Percentiles rank a stretch among this genome's conserved stretches.
phyloP scores from a whole-genome alignment of 2,113 vertebrate species.

The Tragulus kanchil region DNA sequence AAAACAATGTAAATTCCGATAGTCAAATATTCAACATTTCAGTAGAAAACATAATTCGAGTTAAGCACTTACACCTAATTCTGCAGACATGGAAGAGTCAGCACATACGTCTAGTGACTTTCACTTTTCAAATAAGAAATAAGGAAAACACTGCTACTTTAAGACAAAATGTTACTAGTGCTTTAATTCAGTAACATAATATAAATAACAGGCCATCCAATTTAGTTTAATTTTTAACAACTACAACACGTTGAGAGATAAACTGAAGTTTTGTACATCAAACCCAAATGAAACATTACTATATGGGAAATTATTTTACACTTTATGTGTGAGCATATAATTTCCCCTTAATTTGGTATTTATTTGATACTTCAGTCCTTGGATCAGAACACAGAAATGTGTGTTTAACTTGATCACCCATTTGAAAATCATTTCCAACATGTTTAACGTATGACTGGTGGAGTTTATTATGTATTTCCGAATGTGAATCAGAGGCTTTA shows the following conservation, averaged over 20 bases:
- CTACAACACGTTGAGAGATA: slow-evolving; percentile 43
- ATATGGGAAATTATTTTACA: not conserved
- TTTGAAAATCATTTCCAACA: slow-evolving; percentile 68
- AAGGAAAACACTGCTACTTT: slow-evolving; percentile 21
- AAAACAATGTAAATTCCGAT: not conserved
- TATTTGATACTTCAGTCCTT: slow-evolving; percentile 69
- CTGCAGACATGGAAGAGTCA: no score
- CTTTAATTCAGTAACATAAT: slow-evolving; percentile 20
- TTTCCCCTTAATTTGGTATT: slow-evolving; percentile 66
- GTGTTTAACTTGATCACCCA: slow-evolving; percentile 55
- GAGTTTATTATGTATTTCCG: slow-evolving; percentile 71
- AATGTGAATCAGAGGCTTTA: slow-evolving; percentile 68
- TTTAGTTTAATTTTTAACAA: slow-evolving; percentile 58
- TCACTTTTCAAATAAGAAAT: slow-evolving; percentile 45
- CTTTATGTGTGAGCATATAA: slow-evolving; percentile 55
- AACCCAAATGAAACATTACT: slow-evolving; percentile 60
- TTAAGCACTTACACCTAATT: not conserved
- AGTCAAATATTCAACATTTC: not conserved
- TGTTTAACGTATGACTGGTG: slow-evolving; percentile 64
- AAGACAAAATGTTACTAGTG: not conserved
- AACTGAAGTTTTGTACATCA: slow-evolving; percentile 54
- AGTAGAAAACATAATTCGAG: not conserved
- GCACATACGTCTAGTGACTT: not conserved
- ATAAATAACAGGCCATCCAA: slow-evolving; percentile 51
- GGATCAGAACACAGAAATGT: slow-evolving; percentile 67